These are phyloP conservation scores for Plusia festucae DNA, from an alignment of 2,888 invertebrate species.

Conservation along the genomic window DNA sequence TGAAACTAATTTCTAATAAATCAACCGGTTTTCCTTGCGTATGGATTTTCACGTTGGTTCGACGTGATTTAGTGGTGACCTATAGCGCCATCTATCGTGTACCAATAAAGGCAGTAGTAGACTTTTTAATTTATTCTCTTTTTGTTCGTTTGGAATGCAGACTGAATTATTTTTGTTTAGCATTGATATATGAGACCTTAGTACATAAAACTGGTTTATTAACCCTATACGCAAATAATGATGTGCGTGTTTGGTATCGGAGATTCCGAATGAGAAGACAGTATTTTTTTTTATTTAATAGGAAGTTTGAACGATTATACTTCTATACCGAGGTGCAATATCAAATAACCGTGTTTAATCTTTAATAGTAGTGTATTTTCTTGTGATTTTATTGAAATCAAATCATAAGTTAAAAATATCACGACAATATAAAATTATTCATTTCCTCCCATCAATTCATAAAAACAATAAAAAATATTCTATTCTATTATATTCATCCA, in stretches of 20 bases:
- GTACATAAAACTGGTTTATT: neutral
- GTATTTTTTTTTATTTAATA: too few species aligned
- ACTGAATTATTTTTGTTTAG: conserved; percentile 49
- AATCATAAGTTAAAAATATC: neutral
- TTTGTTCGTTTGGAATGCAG: conserved; percentile 35
- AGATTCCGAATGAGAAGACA: too few species aligned
- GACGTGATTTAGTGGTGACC: conserved; percentile 55
- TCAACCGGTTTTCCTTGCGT: conserved; percentile 66
- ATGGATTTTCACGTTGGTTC: conserved; percentile 67
- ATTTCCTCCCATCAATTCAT: too few species aligned
- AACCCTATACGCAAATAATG: neutral
- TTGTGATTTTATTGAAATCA: too few species aligned
- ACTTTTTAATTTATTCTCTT: conserved; percentile 61
- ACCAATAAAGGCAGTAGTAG: conserved; percentile 58
- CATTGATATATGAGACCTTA: conserved; percentile 36
- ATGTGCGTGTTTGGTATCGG: too few species aligned
- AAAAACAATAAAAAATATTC: too few species aligned
- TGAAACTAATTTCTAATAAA: conserved; percentile 71
- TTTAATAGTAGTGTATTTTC: neutral
- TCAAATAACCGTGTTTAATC: neutral
- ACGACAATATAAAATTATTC: too few species aligned
- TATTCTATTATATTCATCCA: too few species aligned
- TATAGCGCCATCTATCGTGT: conserved; percentile 59
- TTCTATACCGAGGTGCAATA: neutral
- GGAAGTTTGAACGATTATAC: too few species aligned